Conservation (phyloP, 2,797 vertebrate genomes). For the Poeciliopsis paucimaculata region DNA sequence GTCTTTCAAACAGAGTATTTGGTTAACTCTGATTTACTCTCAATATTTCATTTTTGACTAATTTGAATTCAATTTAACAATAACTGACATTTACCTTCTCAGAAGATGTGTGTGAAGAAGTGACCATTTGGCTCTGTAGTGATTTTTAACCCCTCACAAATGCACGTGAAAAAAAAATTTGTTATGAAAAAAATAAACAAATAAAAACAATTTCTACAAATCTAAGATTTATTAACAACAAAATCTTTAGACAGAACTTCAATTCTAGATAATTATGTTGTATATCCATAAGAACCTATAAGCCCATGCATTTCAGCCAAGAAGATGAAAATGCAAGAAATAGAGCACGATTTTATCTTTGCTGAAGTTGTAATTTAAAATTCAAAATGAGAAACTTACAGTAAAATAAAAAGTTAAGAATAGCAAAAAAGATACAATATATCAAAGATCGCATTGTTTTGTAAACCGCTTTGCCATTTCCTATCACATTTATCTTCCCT, state of each 20-base stretch:
- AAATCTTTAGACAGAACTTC: not conserved
- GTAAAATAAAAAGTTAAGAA: not conserved
- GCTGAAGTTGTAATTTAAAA: not conserved
- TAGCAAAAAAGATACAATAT: not conserved
- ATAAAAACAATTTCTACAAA: not conserved
- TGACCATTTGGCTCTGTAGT: conserved; percentile 10
- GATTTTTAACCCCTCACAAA: not conserved
- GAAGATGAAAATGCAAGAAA: not conserved
- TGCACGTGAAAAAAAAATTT: too few relatives aligned
- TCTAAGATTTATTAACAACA: not conserved
- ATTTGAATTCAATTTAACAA: conserved; percentile 22
- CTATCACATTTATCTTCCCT: not conserved
- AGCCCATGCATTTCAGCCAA: not conserved
- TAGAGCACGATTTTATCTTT: not conserved
- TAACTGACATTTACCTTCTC: not conserved
- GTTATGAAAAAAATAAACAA: not conserved
- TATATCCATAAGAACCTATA: not conserved
- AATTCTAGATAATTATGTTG: not conserved
- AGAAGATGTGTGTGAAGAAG: conserved; percentile 2
- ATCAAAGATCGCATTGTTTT: not conserved
- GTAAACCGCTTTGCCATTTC: not conserved
- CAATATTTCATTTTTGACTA: not conserved
- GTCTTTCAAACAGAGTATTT: not conserved
- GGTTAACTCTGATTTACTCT: not conserved
- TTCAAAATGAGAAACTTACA: not conserved